phyloP scores from a whole-genome alignment of 2,113 vertebrate species.

The Clarias magur region DNA sequence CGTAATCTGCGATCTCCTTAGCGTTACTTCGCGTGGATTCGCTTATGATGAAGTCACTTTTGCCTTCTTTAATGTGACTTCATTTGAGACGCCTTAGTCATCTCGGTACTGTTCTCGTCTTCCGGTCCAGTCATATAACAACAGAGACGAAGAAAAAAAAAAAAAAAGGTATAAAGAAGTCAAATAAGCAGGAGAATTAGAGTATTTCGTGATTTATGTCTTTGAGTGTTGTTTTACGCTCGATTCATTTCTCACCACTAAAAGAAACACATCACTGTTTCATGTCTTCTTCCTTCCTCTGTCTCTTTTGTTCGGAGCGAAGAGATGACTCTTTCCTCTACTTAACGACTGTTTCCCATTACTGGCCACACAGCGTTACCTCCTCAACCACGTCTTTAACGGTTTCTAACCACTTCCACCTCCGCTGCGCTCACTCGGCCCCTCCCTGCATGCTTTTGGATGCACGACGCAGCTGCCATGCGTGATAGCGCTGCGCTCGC shows the following conservation, averaged over 20 bases:
- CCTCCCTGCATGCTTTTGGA: conserved; percentile 59
- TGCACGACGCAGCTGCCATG: conserved; percentile 47
- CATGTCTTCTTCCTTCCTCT: conserved; percentile 24
- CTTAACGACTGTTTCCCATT: conserved; percentile 90
- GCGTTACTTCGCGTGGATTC: not conserved
- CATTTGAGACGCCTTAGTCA: not conserved
- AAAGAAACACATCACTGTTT: conserved; percentile 12
- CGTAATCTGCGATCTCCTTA: conserved; percentile 39
- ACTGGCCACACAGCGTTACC: conserved; percentile 85
- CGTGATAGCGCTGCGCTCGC: conserved; percentile 61
- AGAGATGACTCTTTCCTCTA: conserved; percentile 71
- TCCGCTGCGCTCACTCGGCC: conserved; percentile 46
- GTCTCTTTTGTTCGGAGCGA: conserved; percentile 43
- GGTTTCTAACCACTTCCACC: conserved; percentile 92
- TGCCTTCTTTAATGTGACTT: not conserved
- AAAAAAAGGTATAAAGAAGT: too few species aligned
- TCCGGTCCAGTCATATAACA: not conserved
- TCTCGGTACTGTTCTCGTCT: conserved; percentile 14
- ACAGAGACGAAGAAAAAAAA: not conserved
- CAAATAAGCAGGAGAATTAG: not conserved
- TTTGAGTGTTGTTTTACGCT: not conserved
- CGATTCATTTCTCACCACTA: not conserved
- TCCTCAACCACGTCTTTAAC: conserved; percentile 88
- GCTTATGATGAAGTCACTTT: not conserved
- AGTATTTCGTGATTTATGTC: not conserved